phyloP scores from a whole-genome alignment of 2,797 vertebrate genomes.

The Leptatherina wallacei region DNA sequence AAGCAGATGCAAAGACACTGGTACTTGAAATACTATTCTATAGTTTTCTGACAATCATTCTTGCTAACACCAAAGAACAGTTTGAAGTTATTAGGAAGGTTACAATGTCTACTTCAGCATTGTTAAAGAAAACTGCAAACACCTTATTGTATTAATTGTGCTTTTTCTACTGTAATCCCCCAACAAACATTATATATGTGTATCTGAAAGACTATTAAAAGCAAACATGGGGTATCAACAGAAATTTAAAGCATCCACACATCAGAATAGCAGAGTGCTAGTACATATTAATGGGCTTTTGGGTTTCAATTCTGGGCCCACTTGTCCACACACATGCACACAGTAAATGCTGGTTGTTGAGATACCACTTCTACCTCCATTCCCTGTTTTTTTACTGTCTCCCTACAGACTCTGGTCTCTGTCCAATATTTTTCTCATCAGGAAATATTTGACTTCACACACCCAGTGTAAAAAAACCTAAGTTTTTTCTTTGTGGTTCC shows the following conservation, averaged over 20 bases:
- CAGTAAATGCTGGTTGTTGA: slow-evolving; percentile 62
- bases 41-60: slow-evolving; percentile 38
- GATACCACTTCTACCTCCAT: slow-evolving; percentile 69
- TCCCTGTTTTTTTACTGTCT: slow-evolving; percentile 49
- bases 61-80: slow-evolving; percentile 74
- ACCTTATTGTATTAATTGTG: slow-evolving; percentile 17
- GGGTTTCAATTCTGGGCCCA: slow-evolving; percentile 21
- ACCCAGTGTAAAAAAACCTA: neutral
- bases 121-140: slow-evolving; percentile 19
- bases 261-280: slow-evolving; percentile 6
- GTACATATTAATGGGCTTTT: slow-evolving; percentile 22
- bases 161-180: slow-evolving; percentile 41
- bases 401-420: slow-evolving; percentile 32
- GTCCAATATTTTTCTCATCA: slow-evolving; percentile 5
- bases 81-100: slow-evolving; percentile 23
- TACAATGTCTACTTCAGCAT: slow-evolving; percentile 28
- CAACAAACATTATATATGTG: neutral
- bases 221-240: neutral
- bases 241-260: neutral
- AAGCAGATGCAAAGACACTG: slow-evolving; percentile 28
- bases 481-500: neutral
- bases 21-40: slow-evolving; percentile 70
- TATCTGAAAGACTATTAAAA: neutral
- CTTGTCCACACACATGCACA: slow-evolving; percentile 3
- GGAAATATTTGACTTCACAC: slow-evolving; percentile 21